These are phyloP conservation scores for Bactericera cockerelli DNA, from an alignment of 1,140 invertebrate species.

Conservation along the genomic window DNA sequence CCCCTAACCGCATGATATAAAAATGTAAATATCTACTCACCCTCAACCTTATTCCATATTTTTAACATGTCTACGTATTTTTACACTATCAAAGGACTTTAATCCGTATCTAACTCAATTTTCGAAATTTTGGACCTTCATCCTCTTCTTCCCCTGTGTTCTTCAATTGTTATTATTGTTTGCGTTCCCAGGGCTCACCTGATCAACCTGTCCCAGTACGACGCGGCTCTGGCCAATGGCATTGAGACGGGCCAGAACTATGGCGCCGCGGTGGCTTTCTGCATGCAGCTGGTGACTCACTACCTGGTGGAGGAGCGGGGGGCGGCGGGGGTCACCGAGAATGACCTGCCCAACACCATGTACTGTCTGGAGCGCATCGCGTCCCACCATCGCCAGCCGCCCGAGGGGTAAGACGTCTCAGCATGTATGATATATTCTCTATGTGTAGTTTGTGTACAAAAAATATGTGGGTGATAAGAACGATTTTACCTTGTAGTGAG, in stretches of 20 bases:
- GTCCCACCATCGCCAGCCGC: constrained; percentile 52
- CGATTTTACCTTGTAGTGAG: not conserved
- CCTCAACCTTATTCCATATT: too few relatives aligned
- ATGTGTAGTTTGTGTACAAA: not conserved
- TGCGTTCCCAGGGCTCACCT: constrained; percentile 37
- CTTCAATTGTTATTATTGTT: too few relatives aligned
- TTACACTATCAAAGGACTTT: too few relatives aligned
- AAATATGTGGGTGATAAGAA: not conserved
- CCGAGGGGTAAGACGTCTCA: constrained; percentile 49
- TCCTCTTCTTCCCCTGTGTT: too few relatives aligned
- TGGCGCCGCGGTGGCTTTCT: constrained; percentile 69
- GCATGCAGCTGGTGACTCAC: constrained; percentile 78
- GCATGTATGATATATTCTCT: too few relatives aligned
- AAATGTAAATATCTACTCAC: too few relatives aligned
- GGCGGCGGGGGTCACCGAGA: constrained; percentile 58
- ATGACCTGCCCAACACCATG: constrained; percentile 69
- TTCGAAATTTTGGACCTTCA: too few relatives aligned
- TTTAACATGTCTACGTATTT: too few relatives aligned
- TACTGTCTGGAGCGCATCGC: constrained; percentile 61
- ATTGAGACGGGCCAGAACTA: constrained; percentile 79
- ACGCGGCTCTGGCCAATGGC: constrained; percentile 63
- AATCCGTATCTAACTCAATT: too few relatives aligned
- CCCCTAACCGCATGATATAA: too few relatives aligned
- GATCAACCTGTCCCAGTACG: constrained; percentile 58
- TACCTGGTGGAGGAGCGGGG: constrained; percentile 76